These are phyloP conservation scores for Ailurus styani DNA, from an alignment of 2,113 vertebrate genomes.

Conservation along the genomic window DNA sequence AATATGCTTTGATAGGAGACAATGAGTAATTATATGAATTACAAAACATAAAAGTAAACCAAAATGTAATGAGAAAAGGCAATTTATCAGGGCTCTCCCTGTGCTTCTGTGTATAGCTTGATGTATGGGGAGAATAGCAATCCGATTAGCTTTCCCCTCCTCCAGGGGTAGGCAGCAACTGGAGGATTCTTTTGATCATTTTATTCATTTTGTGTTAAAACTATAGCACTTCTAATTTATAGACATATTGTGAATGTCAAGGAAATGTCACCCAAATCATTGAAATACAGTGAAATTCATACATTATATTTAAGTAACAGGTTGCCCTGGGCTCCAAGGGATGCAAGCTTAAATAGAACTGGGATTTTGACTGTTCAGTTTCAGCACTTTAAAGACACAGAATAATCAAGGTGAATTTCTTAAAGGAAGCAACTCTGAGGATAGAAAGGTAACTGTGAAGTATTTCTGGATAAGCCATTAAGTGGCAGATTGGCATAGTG, in stretches of 20 bases:
- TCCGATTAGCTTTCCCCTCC: constrained; percentile 11
- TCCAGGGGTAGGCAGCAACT: constrained; percentile 28
- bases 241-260: constrained; percentile 74
- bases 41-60: constrained; percentile 49
- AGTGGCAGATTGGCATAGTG: constrained; percentile 47
- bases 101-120: not conserved
- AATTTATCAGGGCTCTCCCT: constrained; percentile 37
- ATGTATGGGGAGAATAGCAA: constrained; percentile 45
- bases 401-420: constrained; percentile 72
- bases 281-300: constrained; percentile 69
- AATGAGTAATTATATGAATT: constrained; percentile 58
- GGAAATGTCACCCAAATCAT: constrained; percentile 74
- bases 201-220: constrained; percentile 73
- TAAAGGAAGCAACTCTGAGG: constrained; percentile 54
- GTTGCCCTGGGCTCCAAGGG: constrained; percentile 60
- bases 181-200: constrained; percentile 68
- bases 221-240: constrained; percentile 71
- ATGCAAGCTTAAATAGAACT: constrained; percentile 58
- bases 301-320: constrained; percentile 68
- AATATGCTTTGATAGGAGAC: constrained; percentile 33
- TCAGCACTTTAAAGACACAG: constrained; percentile 63
- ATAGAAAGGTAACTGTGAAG: constrained; percentile 48
- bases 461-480: constrained; percentile 61
- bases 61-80: constrained; percentile 56
- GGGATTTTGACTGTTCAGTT: constrained; percentile 64